Percentiles rank a stretch among this genome's conserved stretches.
phyloP scores from a whole-genome alignment of 2,888 invertebrate species.

The Macroteleia sp. region DNA sequence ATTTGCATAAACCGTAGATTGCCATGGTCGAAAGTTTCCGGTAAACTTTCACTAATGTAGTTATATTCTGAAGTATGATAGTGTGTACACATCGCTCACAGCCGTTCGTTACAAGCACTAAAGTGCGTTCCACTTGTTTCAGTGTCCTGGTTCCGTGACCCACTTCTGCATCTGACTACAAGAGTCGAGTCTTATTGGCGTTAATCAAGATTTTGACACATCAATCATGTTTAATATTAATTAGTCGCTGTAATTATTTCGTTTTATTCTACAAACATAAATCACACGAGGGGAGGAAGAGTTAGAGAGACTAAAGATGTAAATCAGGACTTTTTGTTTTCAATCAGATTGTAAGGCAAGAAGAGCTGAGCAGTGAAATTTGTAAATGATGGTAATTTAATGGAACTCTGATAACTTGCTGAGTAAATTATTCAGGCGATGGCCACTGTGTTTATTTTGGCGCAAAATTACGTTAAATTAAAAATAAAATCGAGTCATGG shows the following conservation, averaged over 20 bases:
- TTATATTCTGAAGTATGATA: constrained; percentile 69
- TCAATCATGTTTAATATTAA: constrained; percentile 37
- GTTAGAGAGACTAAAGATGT: constrained; percentile 4
- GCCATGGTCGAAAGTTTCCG: constrained; percentile 79
- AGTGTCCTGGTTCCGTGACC: constrained; percentile 83
- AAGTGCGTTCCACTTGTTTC: constrained; percentile 83
- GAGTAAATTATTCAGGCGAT: constrained; percentile 25
- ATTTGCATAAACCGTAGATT: constrained; percentile 63
- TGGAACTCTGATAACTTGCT: constrained; percentile 4
- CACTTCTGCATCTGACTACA: constrained; percentile 77
- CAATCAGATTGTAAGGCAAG: no score
- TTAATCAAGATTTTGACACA: constrained; percentile 54
- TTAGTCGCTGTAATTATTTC: constrained; percentile 21
- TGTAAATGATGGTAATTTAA: background rate
- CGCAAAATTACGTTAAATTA: constrained; percentile 47
- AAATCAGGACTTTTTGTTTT: background rate
- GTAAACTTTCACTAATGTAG: constrained; percentile 78
- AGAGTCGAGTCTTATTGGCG: constrained; percentile 67
- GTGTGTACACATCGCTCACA: constrained; percentile 62
- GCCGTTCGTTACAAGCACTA: constrained; percentile 72
- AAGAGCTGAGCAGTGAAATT: constrained; percentile 15
- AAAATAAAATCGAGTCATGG: constrained; percentile 45
- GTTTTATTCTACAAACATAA: constrained; percentile 6
- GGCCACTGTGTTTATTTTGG: constrained; percentile 24
- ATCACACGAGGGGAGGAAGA: background rate